These are phyloP conservation scores for Lithophane socia DNA, from an alignment of 2,888 invertebrate species.

Conservation along the genomic window DNA sequence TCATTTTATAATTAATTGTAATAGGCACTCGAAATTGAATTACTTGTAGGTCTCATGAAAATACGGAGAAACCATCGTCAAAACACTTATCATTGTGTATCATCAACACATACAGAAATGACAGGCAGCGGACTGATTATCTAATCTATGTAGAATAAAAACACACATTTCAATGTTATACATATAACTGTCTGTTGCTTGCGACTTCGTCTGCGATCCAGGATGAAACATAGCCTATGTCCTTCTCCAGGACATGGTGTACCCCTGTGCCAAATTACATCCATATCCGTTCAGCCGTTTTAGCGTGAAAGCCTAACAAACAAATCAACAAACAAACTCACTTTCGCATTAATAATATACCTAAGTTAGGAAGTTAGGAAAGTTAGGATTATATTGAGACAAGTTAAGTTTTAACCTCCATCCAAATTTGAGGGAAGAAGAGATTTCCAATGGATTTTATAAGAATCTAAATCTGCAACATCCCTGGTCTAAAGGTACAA, in stretches of 20 bases:
- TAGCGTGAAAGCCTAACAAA: too few species aligned
- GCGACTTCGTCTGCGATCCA: too few species aligned
- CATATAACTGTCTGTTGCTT: neutral
- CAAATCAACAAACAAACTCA: too few species aligned
- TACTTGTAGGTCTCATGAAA: slow-evolving; percentile 25
- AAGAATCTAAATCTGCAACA: too few species aligned
- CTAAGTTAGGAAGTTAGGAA: too few species aligned
- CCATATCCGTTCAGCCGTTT: too few species aligned
- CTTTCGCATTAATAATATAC: too few species aligned
- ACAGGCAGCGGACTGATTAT: slow-evolving; percentile 21
- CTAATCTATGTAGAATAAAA: slow-evolving; percentile 40
- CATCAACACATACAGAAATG: slow-evolving; percentile 33
- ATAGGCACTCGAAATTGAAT: slow-evolving; percentile 16
- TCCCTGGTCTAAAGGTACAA: too few species aligned
- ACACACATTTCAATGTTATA: slow-evolving; percentile 18
- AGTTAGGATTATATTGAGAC: neutral
- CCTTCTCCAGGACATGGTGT: too few species aligned
- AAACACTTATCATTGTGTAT: slow-evolving; percentile 45
- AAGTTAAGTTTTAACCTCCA: neutral
- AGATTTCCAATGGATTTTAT: neutral
- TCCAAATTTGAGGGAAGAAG: neutral
- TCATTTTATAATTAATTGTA: slow-evolving; percentile 3
- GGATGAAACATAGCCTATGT: too few species aligned
- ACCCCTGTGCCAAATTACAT: too few species aligned
- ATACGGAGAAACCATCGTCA: slow-evolving; percentile 30